Conservation (phyloP, 2,888 invertebrate genomes). For the Harmothoe impar region DNA sequence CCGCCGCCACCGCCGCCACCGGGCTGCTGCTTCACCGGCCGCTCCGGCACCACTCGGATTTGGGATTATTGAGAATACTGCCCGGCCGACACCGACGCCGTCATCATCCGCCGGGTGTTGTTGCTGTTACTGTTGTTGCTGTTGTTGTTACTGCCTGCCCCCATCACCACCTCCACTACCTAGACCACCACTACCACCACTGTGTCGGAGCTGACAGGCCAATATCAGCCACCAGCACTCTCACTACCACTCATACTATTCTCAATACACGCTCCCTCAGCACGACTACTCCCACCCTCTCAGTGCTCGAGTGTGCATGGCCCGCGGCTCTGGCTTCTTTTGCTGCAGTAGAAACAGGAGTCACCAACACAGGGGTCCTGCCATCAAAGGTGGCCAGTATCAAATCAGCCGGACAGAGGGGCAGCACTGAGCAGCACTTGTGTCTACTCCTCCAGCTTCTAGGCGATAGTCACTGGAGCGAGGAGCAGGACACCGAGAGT, state of each 20-base stretch:
- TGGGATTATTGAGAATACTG: slow-evolving; percentile 8
- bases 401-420: background rate
- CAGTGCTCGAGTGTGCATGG: slow-evolving; percentile 1
- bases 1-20: background rate
- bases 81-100: background rate
- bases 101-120: slow-evolving; percentile 10
- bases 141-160: slow-evolving; percentile 37
- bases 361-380: background rate
- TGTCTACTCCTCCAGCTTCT: background rate
- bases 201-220: background rate
- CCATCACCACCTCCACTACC: background rate
- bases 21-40: background rate
- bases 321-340: background rate
- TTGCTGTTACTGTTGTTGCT: slow-evolving; percentile 49
- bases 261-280: background rate
- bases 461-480: background rate
- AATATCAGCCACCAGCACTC: background rate
- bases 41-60: background rate
- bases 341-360: background rate
- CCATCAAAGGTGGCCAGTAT: slow-evolving; percentile 27
- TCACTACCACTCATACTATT: background rate
- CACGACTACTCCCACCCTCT: background rate
- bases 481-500: background rate
- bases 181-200: background rate
- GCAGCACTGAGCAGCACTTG: background rate